Percentiles rank a stretch among this genome's conserved stretches.
Evolutionary conservation across 2,888 invertebrate genomes (phyloP).

Genomic region (Morpho achilles): DNA sequence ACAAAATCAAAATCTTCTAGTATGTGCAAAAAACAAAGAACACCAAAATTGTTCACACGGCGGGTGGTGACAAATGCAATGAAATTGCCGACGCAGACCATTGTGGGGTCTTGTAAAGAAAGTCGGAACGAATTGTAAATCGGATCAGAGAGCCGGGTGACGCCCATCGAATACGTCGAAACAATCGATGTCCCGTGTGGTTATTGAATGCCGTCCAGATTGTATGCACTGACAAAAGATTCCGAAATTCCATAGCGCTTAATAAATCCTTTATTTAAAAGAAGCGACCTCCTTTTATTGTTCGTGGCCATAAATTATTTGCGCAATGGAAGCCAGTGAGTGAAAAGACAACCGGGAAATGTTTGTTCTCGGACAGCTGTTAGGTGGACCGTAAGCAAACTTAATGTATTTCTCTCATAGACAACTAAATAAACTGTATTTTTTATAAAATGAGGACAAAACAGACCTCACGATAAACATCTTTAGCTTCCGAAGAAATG

Average conservation of each 20-base stretch:
- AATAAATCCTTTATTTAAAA: constrained; percentile 55
- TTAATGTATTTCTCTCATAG: neutral
- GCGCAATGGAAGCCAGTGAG: constrained; percentile 51
- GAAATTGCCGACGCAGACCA: constrained; percentile 39
- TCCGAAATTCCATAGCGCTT: constrained; percentile 59
- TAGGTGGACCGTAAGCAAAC: constrained; percentile 25
- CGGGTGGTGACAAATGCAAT: constrained; percentile 49
- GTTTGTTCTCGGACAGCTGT: constrained; percentile 45
- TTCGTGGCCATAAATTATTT: constrained; percentile 63
- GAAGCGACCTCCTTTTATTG: constrained; percentile 51
- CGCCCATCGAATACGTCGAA: constrained; percentile 64
- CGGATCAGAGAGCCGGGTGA: constrained; percentile 60
- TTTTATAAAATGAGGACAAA: too few relatives aligned
- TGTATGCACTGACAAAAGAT: constrained; percentile 64
- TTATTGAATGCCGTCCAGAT: constrained; percentile 55
- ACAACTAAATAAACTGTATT: neutral
- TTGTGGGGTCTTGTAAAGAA: constrained; percentile 60
- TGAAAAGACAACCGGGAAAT: constrained; percentile 38
- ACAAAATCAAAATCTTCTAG: constrained; percentile 16
- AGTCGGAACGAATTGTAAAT: constrained; percentile 73
- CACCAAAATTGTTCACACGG: constrained; percentile 39
- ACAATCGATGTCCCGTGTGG: constrained; percentile 60
- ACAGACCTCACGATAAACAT: too few relatives aligned
- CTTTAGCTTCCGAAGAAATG: too few relatives aligned
- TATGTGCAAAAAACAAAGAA: constrained; percentile 23